A percentile compares a stretch with the other conserved stretches of the same genome.
These are phyloP conservation scores for Solenodon paradoxus DNA, from an alignment of 2,113 vertebrate genomes.

Conservation along the genomic window DNA sequence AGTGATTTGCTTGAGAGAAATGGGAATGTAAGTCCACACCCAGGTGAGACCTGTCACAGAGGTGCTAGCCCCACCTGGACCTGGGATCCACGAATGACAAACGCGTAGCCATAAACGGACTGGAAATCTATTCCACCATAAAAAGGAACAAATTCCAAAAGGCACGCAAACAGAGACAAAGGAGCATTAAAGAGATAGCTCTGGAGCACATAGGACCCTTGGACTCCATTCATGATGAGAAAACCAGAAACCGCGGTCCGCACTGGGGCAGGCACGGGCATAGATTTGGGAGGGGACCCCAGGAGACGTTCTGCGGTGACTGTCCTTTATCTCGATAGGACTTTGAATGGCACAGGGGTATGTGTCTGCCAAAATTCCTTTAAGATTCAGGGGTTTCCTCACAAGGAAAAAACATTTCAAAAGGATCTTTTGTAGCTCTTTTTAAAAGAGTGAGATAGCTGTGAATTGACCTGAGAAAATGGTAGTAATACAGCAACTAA, in stretches of 20 bases:
- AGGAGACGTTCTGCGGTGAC: neutral
- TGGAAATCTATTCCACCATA: neutral
- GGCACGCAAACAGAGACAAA: neutral
- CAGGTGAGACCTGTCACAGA: neutral
- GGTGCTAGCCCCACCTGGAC: too few relatives aligned
- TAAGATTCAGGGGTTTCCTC: neutral
- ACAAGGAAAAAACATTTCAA: neutral
- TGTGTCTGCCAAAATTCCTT: neutral
- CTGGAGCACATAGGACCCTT: too few relatives aligned
- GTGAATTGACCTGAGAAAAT: neutral
- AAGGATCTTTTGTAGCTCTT: too few relatives aligned
- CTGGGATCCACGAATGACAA: too few relatives aligned
- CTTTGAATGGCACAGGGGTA: accelerated
- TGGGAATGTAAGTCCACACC: neutral
- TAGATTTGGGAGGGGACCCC: too few relatives aligned
- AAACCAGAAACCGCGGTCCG: too few relatives aligned
- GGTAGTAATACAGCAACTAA: accelerated
- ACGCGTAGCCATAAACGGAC: too few relatives aligned
- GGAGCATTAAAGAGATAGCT: too few relatives aligned
- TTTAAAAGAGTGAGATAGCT: neutral
- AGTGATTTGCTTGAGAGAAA: neutral
- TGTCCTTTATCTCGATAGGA: neutral
- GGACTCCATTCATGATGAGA: neutral
- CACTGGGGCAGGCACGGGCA: too few relatives aligned
- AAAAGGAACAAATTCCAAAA: neutral